Evolutionary conservation across 2,113 vertebrate genomes (phyloP).

Genomic region (Tragelaphus imberbis): DNA sequence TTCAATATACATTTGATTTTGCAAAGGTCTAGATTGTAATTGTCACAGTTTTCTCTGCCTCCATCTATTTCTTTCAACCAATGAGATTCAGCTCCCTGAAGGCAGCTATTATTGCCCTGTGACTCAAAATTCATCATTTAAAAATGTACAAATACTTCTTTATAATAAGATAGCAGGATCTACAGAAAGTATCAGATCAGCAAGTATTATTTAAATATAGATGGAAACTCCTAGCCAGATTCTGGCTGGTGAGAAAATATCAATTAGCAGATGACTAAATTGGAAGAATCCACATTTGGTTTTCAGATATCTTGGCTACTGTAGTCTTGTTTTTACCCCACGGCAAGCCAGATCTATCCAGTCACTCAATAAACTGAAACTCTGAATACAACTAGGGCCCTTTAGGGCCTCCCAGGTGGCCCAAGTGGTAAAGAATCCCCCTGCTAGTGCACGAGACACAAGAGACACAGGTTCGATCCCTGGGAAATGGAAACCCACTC

Average conservation of each 20-base stretch:
- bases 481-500: background rate
- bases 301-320: background rate
- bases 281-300: background rate
- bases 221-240: background rate
- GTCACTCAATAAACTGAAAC: background rate
- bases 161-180: background rate
- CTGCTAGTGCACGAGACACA: background rate
- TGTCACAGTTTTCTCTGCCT: background rate
- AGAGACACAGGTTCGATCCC: accelerated
- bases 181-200: background rate
- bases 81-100: background rate
- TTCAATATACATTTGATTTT: background rate
- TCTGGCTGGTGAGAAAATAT: background rate
- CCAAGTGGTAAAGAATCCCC: background rate
- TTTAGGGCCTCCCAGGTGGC: background rate
- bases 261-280: background rate
- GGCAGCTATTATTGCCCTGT: background rate
- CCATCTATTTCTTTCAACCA: background rate
- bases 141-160: background rate
- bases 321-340: background rate
- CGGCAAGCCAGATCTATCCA: background rate
- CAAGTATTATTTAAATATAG: background rate
- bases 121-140: background rate
- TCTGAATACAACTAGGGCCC: background rate
- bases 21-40: background rate